Evolutionary conservation across 2,888 invertebrate species (phyloP).

Genomic region (Drosophila phalerata): DNA sequence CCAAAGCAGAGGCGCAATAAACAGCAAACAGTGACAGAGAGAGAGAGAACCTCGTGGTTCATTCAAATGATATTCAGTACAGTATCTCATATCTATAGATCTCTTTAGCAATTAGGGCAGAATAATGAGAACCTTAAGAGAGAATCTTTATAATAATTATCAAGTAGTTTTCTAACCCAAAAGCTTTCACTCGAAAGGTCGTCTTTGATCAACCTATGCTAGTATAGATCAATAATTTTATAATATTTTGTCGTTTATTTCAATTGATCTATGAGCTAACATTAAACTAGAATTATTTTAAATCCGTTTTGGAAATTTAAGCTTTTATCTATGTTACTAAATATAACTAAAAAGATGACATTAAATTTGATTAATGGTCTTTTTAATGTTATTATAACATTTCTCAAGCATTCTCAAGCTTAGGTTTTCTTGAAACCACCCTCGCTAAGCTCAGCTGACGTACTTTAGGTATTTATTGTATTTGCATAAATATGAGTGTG

Average conservation of each 20-base stretch:
- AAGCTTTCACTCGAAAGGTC: slow-evolving; percentile 2
- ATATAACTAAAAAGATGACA: background rate
- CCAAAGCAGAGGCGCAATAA: slow-evolving; percentile 34
- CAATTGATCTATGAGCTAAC: no score
- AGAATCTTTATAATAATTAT: slow-evolving; percentile 7
- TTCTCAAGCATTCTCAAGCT: background rate
- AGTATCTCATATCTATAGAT: slow-evolving; percentile 22
- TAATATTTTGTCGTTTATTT: no score
- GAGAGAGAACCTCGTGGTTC: slow-evolving; percentile 26
- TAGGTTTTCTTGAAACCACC: background rate
- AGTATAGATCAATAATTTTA: background rate
- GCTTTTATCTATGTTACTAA: background rate
- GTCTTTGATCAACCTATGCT: background rate
- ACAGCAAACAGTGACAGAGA: slow-evolving; percentile 10
- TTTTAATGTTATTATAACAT: background rate
- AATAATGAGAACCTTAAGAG: slow-evolving; percentile 24
- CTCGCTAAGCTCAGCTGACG: slow-evolving; percentile 17
- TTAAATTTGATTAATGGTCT: background rate
- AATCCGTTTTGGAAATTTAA: no score
- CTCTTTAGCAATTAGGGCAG: slow-evolving; percentile 28
- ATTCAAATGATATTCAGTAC: slow-evolving; percentile 31
- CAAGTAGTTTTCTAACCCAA: background rate
- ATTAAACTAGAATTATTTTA: no score
- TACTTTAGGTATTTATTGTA: background rate
- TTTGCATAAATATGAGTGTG: slow-evolving; percentile 17